Conservation (phyloP, 2,888 invertebrate species). For the Cartodere bifasciata region DNA sequence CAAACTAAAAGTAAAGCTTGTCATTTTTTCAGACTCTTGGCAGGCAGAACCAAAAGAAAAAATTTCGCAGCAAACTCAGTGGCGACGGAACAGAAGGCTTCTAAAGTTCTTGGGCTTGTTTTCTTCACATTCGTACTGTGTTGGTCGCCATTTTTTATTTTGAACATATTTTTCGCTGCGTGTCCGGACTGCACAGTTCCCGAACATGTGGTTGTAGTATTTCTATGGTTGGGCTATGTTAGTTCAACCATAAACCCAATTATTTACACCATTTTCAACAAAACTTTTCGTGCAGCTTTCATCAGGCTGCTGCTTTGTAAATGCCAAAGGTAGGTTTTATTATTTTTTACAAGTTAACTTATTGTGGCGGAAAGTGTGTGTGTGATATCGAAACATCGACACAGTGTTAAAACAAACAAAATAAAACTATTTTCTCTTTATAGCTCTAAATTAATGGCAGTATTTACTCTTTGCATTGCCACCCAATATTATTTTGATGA, state of each 20-base stretch:
- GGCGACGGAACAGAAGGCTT: conserved; percentile 90
- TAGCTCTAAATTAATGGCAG: too few species aligned
- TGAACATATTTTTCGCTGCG: conserved; percentile 77
- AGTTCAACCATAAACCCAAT: conserved; percentile 89
- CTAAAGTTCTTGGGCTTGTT: conserved; percentile 81
- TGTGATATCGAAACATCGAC: too few species aligned
- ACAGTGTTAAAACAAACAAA: too few species aligned
- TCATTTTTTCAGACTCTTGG: conserved; percentile 46
- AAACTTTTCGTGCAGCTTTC: conserved; percentile 77
- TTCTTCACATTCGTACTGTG: conserved; percentile 88
- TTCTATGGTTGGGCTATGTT: conserved; percentile 85
- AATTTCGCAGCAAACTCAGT: conserved; percentile 67
- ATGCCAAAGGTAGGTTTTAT: conserved; percentile 55
- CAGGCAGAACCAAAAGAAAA: conserved; percentile 55
- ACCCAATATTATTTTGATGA: too few species aligned
- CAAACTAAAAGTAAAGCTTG: too few species aligned
- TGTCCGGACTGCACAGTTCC: conserved; percentile 70
- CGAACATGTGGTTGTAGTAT: conserved; percentile 62
- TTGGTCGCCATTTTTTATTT: conserved; percentile 86
- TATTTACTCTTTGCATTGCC: too few species aligned
- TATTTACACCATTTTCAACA: conserved; percentile 87
- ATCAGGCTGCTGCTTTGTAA: conserved; percentile 61
- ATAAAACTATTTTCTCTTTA: too few species aligned
- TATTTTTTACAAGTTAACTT: too few species aligned
- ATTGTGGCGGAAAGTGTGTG: too few species aligned